phyloP scores from a whole-genome alignment of 2,113 vertebrate genomes.

The Sylvietta virens region DNA sequence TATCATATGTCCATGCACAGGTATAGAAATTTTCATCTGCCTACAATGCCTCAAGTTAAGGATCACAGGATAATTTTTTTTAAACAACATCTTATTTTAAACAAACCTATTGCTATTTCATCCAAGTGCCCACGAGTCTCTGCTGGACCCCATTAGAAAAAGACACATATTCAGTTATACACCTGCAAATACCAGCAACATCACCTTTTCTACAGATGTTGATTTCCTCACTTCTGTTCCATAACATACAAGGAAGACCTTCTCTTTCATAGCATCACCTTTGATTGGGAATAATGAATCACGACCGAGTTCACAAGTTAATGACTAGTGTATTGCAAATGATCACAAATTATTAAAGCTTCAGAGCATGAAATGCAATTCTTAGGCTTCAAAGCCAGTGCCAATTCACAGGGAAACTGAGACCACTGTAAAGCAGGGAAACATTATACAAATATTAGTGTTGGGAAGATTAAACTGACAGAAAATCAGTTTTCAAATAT shows the following conservation, averaged over 20 bases:
- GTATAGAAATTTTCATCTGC: slow-evolving; percentile 99
- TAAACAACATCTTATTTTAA: background rate
- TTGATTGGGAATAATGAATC: background rate
- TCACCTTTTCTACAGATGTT: background rate
- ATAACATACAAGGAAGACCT: background rate
- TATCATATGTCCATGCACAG: slow-evolving; percentile 97
- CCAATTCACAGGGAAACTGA: background rate
- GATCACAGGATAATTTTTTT: background rate
- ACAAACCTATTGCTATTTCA: background rate
- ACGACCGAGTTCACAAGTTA: background rate
- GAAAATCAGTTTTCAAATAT: background rate
- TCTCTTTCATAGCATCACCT: background rate
- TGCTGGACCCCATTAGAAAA: background rate
- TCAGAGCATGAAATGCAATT: background rate
- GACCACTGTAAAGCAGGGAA: background rate
- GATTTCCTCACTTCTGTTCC: background rate
- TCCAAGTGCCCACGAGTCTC: background rate
- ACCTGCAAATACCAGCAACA: background rate
- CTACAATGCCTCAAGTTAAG: slow-evolving; percentile 75
- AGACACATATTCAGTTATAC: background rate
- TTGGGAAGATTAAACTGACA: background rate
- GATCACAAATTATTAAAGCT: background rate
- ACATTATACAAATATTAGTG: background rate
- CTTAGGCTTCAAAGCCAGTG: background rate
- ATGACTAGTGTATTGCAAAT: background rate